These are phyloP conservation scores for Brachionus asplanchnoidis DNA, from an alignment of 1,140 invertebrate species.

Conservation along the genomic window DNA sequence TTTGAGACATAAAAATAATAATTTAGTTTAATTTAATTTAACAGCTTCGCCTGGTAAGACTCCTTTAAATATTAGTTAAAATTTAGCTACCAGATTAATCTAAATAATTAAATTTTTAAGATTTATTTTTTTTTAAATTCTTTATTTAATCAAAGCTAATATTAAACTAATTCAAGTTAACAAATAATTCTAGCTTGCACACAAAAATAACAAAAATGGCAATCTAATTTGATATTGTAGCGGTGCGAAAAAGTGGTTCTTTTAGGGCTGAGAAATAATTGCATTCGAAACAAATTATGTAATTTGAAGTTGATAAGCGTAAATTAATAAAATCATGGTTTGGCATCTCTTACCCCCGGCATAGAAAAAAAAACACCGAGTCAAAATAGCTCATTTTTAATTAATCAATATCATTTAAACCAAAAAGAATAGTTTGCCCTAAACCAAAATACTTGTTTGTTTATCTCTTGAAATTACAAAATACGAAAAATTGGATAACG, in stretches of 20 bases:
- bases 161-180: background rate
- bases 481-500: slow-evolving; percentile 17
- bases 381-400: background rate
- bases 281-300: background rate
- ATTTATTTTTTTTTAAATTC: background rate
- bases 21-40: too few species aligned
- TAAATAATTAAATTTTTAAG: background rate
- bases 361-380: background rate
- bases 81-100: background rate
- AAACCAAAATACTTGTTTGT: background rate
- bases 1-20: too few species aligned
- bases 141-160: background rate
- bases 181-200: background rate
- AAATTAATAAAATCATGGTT: background rate
- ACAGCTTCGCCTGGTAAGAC: background rate
- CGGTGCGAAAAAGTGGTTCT: background rate
- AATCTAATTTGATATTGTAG: background rate
- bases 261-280: background rate
- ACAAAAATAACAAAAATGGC: background rate
- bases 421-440: background rate
- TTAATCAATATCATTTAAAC: slow-evolving; percentile 20
- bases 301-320: background rate
- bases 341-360: background rate
- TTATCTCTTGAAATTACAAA: background rate
- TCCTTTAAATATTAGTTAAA: background rate